Conservation (phyloP, 2,888 invertebrate genomes). For the Phalera bucephala region DNA sequence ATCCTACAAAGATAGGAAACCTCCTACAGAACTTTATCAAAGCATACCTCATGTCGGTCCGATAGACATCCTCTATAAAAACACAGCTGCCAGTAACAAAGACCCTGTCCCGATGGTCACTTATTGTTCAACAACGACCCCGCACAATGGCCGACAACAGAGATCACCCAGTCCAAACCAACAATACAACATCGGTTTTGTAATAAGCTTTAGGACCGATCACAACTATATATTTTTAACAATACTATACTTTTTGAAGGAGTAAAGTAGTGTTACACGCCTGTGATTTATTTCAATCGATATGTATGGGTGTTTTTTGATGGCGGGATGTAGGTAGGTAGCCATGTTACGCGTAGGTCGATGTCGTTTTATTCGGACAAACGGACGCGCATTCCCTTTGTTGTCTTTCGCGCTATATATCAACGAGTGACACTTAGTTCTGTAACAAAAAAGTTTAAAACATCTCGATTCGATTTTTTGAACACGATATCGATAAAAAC, state of each 20-base stretch:
- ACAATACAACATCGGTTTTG: conserved; percentile 66
- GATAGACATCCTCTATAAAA: conserved; percentile 65
- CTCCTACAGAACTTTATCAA: conserved; percentile 18
- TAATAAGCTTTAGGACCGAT: conserved; percentile 60
- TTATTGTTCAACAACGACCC: conserved; percentile 69
- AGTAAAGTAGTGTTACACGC: conserved; percentile 40
- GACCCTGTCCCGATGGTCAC: conserved; percentile 67
- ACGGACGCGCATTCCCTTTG: conserved; percentile 67
- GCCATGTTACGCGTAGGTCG: conserved; percentile 68
- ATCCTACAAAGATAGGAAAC: too few species aligned
- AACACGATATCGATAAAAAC: conserved; percentile 38
- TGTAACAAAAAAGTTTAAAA: conserved; percentile 42
- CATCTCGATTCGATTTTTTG: conserved; percentile 50
- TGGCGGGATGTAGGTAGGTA: conserved; percentile 49
- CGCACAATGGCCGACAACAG: conserved; percentile 68
- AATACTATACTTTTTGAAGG: conserved; percentile 37
- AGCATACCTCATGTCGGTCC: conserved; percentile 51
- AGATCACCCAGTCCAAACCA: conserved; percentile 61
- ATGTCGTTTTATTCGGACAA: conserved; percentile 76
- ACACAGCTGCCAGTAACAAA: conserved; percentile 71
- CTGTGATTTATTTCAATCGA: conserved; percentile 34
- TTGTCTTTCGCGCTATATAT: conserved; percentile 70
- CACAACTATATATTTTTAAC: conserved; percentile 48
- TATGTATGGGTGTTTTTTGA: conserved; percentile 13
- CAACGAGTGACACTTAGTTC: conserved; percentile 63